A percentile compares a stretch with the other conserved stretches of the same genome.
Conservation (phyloP, 2,113 vertebrate genomes). For the Pandion haliaetus region DNA sequence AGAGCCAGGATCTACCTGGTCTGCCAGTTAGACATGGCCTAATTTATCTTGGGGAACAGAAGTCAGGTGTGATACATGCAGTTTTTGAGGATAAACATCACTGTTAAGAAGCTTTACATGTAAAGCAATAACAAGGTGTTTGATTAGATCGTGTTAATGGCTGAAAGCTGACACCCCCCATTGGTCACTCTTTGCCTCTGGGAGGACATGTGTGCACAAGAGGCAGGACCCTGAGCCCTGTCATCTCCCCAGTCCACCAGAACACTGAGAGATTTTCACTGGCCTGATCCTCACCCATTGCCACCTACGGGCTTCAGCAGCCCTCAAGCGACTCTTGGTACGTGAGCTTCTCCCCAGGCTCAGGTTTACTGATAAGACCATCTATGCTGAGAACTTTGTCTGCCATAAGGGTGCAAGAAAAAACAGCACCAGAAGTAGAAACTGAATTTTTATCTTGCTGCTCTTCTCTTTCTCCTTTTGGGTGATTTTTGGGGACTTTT, state of each 20-base stretch:
- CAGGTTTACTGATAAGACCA: neutral
- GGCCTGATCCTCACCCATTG: neutral
- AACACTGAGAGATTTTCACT: neutral
- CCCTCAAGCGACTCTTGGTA: neutral
- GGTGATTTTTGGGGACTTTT: neutral
- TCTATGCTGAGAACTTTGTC: neutral
- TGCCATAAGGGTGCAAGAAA: neutral
- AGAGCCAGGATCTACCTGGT: neutral
- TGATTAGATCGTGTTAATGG: neutral
- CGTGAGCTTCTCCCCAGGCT: neutral
- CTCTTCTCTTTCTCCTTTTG: neutral
- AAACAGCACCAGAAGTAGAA: neutral
- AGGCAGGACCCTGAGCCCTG: neutral
- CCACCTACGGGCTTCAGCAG: neutral
- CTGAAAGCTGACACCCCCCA: neutral
- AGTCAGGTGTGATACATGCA: neutral
- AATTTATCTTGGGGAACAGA: neutral
- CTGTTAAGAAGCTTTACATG: neutral
- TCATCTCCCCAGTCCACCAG: neutral
- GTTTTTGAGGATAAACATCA: neutral
- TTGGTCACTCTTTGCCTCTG: neutral
- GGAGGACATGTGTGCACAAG: neutral
- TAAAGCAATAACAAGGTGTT: neutral
- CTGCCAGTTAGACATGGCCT: neutral
- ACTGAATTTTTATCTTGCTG: neutral